Evolutionary conservation across 2,113 vertebrate genomes (phyloP).

Genomic region (Dicrurus megarhynchus): DNA sequence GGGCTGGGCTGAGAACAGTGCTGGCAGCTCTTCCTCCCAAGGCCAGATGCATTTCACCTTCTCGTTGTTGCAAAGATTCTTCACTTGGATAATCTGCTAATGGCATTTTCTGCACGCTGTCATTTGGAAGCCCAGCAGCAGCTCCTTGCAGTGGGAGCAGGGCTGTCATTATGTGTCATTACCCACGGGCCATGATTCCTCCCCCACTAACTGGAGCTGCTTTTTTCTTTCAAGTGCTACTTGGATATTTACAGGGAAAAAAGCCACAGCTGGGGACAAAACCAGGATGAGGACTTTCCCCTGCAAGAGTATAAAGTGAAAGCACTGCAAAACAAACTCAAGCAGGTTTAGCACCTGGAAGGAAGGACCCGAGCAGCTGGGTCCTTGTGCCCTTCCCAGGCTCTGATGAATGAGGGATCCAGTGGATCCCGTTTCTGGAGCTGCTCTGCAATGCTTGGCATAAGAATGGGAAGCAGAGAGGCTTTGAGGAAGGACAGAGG

Average conservation of each 20-base stretch:
- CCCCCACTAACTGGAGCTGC: neutral
- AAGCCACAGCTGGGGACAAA: constrained; percentile 5
- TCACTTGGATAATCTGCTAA: constrained; percentile 6
- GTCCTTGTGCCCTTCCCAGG: neutral
- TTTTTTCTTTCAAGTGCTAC: constrained; percentile 7
- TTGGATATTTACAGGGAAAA: constrained; percentile 41
- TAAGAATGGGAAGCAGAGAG: neutral
- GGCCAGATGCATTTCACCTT: neutral
- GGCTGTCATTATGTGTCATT: constrained; percentile 55
- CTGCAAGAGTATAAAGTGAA: neutral
- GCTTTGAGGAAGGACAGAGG: neutral
- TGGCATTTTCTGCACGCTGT: constrained; percentile 11
- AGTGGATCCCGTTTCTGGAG: neutral
- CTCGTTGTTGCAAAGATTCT: neutral
- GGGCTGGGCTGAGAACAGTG: neutral
- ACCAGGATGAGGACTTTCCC: neutral
- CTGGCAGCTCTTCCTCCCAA: neutral
- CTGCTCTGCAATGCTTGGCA: neutral
- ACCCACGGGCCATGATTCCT: constrained; percentile 33
- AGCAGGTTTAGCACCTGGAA: neutral
- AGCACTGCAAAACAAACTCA: neutral
- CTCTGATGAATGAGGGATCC: neutral
- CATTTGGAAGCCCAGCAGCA: constrained; percentile 24
- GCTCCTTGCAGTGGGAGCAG: constrained; percentile 31
- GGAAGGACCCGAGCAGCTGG: neutral